These are phyloP conservation scores for Coenobita brevimanus DNA, from an alignment of 1,140 invertebrate species.

Conservation along the genomic window DNA sequence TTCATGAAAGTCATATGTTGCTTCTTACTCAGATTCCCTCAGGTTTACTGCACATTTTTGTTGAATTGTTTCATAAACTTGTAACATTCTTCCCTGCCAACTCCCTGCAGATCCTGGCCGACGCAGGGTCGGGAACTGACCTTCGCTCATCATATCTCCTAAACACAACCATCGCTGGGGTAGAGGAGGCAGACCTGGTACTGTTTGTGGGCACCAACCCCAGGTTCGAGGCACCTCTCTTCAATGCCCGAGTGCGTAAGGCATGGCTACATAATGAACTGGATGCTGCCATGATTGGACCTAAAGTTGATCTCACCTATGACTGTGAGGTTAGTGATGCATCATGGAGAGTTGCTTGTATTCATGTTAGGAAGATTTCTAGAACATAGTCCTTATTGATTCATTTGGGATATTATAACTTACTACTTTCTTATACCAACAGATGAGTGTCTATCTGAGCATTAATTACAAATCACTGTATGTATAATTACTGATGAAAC, in stretches of 20 bases:
- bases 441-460: too few species aligned
- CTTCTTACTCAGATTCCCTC: too few species aligned
- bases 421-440: too few species aligned
- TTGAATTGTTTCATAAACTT: too few species aligned
- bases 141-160: conserved; percentile 92
- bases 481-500: too few species aligned
- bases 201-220: conserved; percentile 97
- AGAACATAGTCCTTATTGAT: too few species aligned
- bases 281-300: conserved; percentile 87
- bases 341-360: too few species aligned
- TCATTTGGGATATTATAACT: background rate
- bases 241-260: conserved; percentile 97
- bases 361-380: too few species aligned
- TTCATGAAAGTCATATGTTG: too few species aligned
- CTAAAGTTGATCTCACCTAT: conserved; percentile 94
- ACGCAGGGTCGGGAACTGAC: conserved; percentile 89
- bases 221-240: conserved; percentile 94
- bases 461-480: too few species aligned
- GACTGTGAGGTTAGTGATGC: conserved; percentile 87
- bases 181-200: conserved; percentile 95
- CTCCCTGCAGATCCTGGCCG: conserved; percentile 77
- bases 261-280: conserved; percentile 90
- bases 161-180: conserved; percentile 89
- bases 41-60: too few species aligned
- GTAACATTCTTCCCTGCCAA: background rate